A percentile compares a stretch with the other conserved stretches of the same genome.
These are phyloP conservation scores for Tribolium madens DNA, from an alignment of 1,140 invertebrate species.

Conservation along the genomic window DNA sequence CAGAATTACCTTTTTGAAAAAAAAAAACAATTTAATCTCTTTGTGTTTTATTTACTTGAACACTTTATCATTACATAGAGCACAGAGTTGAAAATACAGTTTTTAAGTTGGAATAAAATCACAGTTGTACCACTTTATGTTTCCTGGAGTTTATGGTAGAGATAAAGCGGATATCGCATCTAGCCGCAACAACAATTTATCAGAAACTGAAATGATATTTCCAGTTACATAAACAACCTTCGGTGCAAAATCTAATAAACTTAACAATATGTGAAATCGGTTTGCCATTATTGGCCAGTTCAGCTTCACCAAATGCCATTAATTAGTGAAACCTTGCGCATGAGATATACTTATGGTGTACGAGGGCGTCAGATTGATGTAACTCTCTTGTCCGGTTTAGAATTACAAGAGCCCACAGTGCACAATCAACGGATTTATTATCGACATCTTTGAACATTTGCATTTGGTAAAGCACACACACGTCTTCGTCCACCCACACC, in stretches of 20 bases:
- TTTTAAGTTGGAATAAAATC: background rate
- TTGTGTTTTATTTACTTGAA: too few relatives aligned
- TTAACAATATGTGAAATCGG: constrained; percentile 10
- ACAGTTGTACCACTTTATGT: background rate
- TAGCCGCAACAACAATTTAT: background rate
- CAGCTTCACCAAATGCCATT: constrained; percentile 17
- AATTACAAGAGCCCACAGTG: constrained; percentile 48
- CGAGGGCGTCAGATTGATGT: constrained; percentile 42
- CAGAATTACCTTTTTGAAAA: too few relatives aligned
- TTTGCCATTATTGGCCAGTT: background rate
- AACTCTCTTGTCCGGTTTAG: constrained; percentile 46
- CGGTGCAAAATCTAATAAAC: background rate
- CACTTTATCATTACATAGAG: too few relatives aligned
- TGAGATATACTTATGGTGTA: constrained; percentile 25
- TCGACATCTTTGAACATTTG: constrained; percentile 47
- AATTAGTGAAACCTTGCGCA: constrained; percentile 27
- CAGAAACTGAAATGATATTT: background rate
- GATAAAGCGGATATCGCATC: background rate
- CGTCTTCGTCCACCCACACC: constrained; percentile 40
- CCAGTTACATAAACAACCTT: background rate
- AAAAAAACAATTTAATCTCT: too few relatives aligned
- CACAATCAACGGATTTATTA: constrained; percentile 51
- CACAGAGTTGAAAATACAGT: too few relatives aligned
- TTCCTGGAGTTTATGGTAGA: background rate
- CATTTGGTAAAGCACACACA: constrained; percentile 45